Base-by-base conservation (phyloP, 2,113 vertebrate genomes). In the Tenrec ecaudatus region DNA sequence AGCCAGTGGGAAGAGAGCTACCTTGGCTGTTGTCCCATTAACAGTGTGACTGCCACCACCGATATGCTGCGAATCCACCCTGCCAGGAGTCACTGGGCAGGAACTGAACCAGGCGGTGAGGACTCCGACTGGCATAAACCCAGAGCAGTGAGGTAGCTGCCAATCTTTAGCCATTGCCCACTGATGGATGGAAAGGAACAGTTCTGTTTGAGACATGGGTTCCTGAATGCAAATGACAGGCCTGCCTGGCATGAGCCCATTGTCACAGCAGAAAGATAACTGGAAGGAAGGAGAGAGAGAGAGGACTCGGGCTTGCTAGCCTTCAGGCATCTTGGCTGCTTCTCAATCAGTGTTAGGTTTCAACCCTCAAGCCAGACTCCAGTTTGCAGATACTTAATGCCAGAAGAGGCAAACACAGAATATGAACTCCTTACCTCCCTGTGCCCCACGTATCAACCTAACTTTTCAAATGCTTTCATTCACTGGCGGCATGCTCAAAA, bases 171-270 rank as follows among this genome's bases (percentile, higher is more conserved):
- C 79, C 8, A 16, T 10, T 3, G 0, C 58, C 17, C 75, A 16
- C 1, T 22, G 60, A 71, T 29, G 1, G 22, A 3, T 38, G 14
- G 9, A 73, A 95, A 60, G 64, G 75, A 71, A 27, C 0, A 58
- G 77, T 60, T 33, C 33, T 20, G 84, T 82, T 57, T 68, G 76
- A 89, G 77, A 57, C 31, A 43, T n/a, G 95, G 93, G 93, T 77
- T 81, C 16, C 31, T 43, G 58, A 64, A 43, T 53, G 31, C 66
- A 68, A 57, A 25, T 5, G 43, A 80, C 68, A 89, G 69, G 10
- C 29, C 47, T 87, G 19, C 22, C 79, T 81, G 78, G 84, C 43
- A 66, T 29, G 47, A 68, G 0, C 0, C 83, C 88, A 64, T 53
- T 17, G 60, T 90, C 86, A 82, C 43, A 0, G 11, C 43, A 64